Conservation (phyloP, 2,888 invertebrate species). For the Pemphredon lugubris region DNA sequence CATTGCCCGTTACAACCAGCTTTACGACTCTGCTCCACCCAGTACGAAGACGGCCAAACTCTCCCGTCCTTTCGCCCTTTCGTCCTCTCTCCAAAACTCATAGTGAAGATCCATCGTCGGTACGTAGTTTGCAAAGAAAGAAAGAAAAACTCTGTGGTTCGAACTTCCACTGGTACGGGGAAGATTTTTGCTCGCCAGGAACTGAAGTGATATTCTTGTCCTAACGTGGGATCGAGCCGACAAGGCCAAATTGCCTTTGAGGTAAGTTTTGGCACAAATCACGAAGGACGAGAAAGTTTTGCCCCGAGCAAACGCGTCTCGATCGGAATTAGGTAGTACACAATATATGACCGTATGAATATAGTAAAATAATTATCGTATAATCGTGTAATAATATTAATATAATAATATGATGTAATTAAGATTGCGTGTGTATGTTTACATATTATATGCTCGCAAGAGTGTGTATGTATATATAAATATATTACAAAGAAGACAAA, state of each 20-base stretch:
- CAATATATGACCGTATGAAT: conserved; percentile 64
- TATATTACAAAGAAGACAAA: conserved; percentile 70
- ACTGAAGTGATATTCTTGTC: no score
- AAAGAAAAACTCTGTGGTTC: no score
- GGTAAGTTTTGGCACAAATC: conserved; percentile 26
- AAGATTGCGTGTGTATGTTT: conserved; percentile 66
- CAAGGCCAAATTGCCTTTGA: neutral
- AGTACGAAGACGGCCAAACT: neutral
- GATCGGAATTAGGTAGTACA: conserved; percentile 52
- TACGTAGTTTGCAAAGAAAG: no score
- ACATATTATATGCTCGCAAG: conserved; percentile 47
- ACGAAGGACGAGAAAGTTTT: conserved; percentile 23
- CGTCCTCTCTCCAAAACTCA: neutral
- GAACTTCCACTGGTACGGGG: no score
- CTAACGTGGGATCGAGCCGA: neutral
- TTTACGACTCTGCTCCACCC: neutral
- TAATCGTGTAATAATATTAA: conserved; percentile 64
- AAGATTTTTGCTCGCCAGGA: no score
- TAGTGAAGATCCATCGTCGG: no score
- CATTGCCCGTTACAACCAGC: conserved; percentile 18
- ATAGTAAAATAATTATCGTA: conserved; percentile 72
- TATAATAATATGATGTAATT: conserved; percentile 68
- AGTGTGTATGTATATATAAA: conserved; percentile 63
- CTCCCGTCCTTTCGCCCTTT: neutral
- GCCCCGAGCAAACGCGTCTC: conserved; percentile 24